Conservation (phyloP, 1,140 invertebrate species). For the Cyphomyrmex costatus region DNA sequence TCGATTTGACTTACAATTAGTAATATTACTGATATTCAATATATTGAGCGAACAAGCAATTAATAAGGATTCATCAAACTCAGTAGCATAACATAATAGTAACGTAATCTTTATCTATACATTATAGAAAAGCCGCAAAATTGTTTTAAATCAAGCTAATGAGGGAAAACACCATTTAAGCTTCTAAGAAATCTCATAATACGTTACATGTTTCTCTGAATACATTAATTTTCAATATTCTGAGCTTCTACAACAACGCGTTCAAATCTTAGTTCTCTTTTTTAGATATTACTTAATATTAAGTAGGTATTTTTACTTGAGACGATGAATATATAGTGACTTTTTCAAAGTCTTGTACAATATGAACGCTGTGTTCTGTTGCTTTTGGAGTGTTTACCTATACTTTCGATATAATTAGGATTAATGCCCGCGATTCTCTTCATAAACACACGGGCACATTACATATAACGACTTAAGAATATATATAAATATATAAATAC, state of each 20-base stretch:
- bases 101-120: constrained; percentile 48
- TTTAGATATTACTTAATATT: constrained; percentile 75
- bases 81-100: constrained; percentile 54
- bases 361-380: constrained; percentile 75
- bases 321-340: constrained; percentile 69
- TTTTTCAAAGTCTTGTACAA: constrained; percentile 73
- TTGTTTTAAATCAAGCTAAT: constrained; percentile 48
- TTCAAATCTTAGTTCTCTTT: constrained; percentile 54
- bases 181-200: constrained; percentile 45
- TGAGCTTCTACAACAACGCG: constrained; percentile 69
- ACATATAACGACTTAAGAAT: constrained; percentile 54
- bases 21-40: constrained; percentile 12
- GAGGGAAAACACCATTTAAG: constrained; percentile 36
- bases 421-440: constrained; percentile 59
- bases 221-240: constrained; percentile 63
- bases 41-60: constrained; percentile 25
- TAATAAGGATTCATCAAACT: constrained; percentile 62
- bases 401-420: constrained; percentile 69
- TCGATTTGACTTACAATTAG: constrained; percentile 39
- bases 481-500: constrained; percentile 49
- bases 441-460: constrained; percentile 60
- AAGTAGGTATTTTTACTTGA: constrained; percentile 77
- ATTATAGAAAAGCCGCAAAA: constrained; percentile 33
- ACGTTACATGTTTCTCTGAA: constrained; percentile 33
- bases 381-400: constrained; percentile 75